phyloP scores from a whole-genome alignment of 2,888 invertebrate genomes.

The Agrotis puta region DNA sequence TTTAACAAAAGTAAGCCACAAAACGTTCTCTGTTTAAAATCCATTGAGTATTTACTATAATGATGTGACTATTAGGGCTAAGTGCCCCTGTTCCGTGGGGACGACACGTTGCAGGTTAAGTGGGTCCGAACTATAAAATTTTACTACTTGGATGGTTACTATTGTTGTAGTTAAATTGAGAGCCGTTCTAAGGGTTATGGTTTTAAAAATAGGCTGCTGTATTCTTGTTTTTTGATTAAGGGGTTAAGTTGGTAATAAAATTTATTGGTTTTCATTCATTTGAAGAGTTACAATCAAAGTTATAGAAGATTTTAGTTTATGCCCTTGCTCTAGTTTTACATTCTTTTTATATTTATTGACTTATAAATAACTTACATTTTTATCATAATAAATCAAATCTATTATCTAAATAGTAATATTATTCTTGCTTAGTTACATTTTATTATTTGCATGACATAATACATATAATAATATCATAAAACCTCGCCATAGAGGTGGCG shows the following conservation, averaged over 20 bases:
- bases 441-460: too few species aligned
- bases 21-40: conserved; percentile 70
- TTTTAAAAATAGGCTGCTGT: conserved; percentile 12
- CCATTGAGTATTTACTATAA: conserved; percentile 84
- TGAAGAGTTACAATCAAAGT: too few species aligned
- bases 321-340: background rate
- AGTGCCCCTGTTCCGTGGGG: conserved; percentile 75
- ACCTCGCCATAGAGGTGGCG: too few species aligned
- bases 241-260: background rate
- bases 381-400: too few species aligned
- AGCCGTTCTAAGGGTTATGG: conserved; percentile 18
- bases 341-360: too few species aligned
- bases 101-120: conserved; percentile 81
- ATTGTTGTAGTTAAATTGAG: conserved; percentile 71
- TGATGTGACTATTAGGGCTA: conserved; percentile 78
- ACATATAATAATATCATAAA: too few species aligned
- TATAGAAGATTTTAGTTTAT: background rate
- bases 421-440: too few species aligned
- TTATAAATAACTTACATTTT: too few species aligned
- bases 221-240: background rate
- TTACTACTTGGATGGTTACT: conserved; percentile 71
- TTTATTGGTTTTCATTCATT: background rate
- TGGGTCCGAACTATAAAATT: conserved; percentile 84
- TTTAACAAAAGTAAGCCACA: conserved; percentile 12
- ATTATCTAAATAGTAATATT: too few species aligned